phyloP scores from a whole-genome alignment of 2,797 vertebrate genomes.

The Semotilus atromaculatus region DNA sequence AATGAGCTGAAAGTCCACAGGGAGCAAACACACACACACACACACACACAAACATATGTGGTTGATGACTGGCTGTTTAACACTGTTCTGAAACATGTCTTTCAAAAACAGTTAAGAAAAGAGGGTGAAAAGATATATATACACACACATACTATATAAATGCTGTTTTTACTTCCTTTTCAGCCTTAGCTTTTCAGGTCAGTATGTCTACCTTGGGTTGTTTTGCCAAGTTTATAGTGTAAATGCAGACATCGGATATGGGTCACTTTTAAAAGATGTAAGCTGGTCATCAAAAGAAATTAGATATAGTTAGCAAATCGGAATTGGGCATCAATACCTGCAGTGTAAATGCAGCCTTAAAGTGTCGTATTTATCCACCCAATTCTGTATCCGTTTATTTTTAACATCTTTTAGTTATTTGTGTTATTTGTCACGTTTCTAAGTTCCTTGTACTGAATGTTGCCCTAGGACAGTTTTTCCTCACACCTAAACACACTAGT shows the following conservation, averaged over 20 bases:
- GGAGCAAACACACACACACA: neutral
- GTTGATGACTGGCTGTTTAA: slow-evolving; percentile 2
- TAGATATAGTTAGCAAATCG: neutral
- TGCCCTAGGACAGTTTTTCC: neutral
- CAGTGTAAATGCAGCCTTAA: neutral
- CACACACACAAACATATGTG: neutral
- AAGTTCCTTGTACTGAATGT: neutral
- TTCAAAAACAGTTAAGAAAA: too few species aligned
- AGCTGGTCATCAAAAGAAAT: neutral
- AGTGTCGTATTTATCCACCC: neutral
- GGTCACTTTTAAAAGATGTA: neutral
- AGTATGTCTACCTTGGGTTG: too few species aligned
- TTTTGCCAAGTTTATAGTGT: neutral
- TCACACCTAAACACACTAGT: neutral
- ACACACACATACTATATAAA: too few species aligned
- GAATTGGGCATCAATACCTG: neutral
- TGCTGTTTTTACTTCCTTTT: too few species aligned
- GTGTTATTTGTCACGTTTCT: neutral
- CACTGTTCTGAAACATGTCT: neutral
- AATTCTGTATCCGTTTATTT: neutral
- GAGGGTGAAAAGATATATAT: too few species aligned
- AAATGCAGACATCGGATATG: neutral
- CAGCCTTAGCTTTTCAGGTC: too few species aligned
- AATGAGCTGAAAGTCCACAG: slow-evolving; percentile 19
- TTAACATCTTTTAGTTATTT: neutral